Conservation (phyloP, 2,797 vertebrate species). For the Aplochiton taeniatus region DNA sequence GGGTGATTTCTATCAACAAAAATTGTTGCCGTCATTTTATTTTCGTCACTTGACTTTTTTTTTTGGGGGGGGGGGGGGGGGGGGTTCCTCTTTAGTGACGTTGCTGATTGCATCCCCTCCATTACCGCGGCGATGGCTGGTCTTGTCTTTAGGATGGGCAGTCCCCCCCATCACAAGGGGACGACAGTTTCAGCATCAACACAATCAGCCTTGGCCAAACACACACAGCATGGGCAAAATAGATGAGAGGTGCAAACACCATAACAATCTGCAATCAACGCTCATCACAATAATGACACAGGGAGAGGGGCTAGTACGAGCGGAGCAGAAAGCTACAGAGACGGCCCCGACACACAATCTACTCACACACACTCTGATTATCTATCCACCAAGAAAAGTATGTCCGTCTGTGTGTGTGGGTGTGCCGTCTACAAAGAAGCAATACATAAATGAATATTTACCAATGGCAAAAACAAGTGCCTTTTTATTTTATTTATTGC, state of each 20-base stretch:
- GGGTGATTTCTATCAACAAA: constrained; percentile 54
- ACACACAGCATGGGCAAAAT: constrained; percentile 77
- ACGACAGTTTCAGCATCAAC: constrained; percentile 75
- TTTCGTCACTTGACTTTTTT: constrained; percentile 63
- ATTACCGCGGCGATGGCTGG: constrained; percentile 65
- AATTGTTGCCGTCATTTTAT: constrained; percentile 11
- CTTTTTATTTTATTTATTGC: constrained; percentile 60
- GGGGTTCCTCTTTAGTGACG: constrained; percentile 41
- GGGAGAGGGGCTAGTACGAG: constrained; percentile 35
- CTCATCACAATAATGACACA: constrained; percentile 79
- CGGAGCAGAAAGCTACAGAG: not conserved
- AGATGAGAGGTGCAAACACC: constrained; percentile 80
- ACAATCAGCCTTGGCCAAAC: constrained; percentile 85
- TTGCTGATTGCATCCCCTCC: constrained; percentile 77
- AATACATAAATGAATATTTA: constrained; percentile 73
- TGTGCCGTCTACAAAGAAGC: constrained; percentile 51
- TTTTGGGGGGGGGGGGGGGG: too few species aligned
- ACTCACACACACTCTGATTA: constrained; percentile 39
- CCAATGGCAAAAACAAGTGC: constrained; percentile 46
- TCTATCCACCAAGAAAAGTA: constrained; percentile 40
- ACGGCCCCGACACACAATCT: not conserved
- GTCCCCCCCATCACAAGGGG: constrained; percentile 63
- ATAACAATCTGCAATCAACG: constrained; percentile 85
- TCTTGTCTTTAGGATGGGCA: constrained; percentile 57
- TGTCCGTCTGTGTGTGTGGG: constrained; percentile 46